Percentiles rank a stretch among this genome's conserved stretches.
phyloP scores from a whole-genome alignment of 2,888 invertebrate species.

The Temnothorax unifasciatus region DNA sequence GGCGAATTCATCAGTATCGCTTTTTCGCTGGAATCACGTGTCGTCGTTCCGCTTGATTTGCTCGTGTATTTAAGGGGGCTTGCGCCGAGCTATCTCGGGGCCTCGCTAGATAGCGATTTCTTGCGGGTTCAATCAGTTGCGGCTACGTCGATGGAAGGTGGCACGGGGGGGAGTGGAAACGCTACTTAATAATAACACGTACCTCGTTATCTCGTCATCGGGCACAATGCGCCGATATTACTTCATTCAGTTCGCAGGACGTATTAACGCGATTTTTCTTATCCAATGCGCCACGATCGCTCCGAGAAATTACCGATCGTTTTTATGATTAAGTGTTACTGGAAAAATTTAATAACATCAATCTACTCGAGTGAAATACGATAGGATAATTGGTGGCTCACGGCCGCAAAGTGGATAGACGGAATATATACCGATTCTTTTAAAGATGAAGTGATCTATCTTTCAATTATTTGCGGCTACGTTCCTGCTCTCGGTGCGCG shows the following conservation, averaged over 20 bases:
- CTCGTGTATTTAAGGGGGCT: neutral
- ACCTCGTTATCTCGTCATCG: slow-evolving; percentile 29
- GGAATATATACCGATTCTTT: neutral
- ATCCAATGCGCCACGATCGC: neutral
- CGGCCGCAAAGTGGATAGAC: neutral
- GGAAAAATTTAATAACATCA: slow-evolving; percentile 23
- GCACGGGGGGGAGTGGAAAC: slow-evolving; percentile 4
- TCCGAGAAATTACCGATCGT: slow-evolving; percentile 32
- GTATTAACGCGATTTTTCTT: slow-evolving; percentile 13
- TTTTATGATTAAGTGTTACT: neutral
- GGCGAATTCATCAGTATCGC: slow-evolving; percentile 4
- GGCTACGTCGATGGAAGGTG: neutral
- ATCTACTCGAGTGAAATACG: slow-evolving; percentile 32
- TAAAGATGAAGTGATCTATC: slow-evolving; percentile 20
- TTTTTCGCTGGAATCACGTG: neutral
- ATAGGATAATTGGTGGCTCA: slow-evolving; percentile 30
- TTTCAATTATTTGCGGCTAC: slow-evolving; percentile 1
- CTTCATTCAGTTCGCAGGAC: slow-evolving; percentile 31
- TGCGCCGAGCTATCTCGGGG: neutral
- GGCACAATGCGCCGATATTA: slow-evolving; percentile 40
- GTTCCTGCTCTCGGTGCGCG: neutral
- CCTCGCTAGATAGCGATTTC: neutral
- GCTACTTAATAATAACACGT: slow-evolving; percentile 40
- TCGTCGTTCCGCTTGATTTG: slow-evolving; percentile 41
- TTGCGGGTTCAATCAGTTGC: slow-evolving; percentile 9